Base-by-base conservation (phyloP, 53 echinoderm and acorn worm genomes). In the Hippasteria phrygiana region DNA sequence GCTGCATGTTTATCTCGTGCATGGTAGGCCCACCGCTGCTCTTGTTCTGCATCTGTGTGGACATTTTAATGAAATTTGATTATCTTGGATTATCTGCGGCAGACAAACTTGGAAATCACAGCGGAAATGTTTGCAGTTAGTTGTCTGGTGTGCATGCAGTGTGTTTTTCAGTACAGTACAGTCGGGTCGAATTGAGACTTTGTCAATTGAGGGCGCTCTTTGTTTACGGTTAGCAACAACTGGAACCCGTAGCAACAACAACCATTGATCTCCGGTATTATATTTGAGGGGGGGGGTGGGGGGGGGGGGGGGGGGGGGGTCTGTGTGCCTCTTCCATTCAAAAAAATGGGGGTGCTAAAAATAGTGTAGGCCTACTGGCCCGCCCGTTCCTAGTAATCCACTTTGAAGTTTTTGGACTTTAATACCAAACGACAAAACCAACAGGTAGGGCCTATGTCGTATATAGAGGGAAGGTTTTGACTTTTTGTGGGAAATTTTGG, bases 1-100 rank as follows among this genome's bases (percentile, higher is more conserved):
- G 92, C 56, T 93, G 92, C 67, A 90, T 95, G 90, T 97, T 97
- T 24, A 92, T 88, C 41, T 97, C 95, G 35, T 95, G 82, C 81
- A 94, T 87, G 53, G 29, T 85, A 11, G 85, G 71, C 85, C 7
- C n/a, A 48, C 43, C 70, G 26, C 84, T 53, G 50, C 71, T 71
- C 34, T 36, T 53, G 22, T 50, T 50, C 51, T 75, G 32, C 43
- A 43, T 18, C 11, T 42, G 20, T 27, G 20, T 43, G 2, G 73
- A 73, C 67, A 66, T 66, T 33, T 66, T 66, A 35, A 14, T 0
- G 6, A 17, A 10, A 4, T 18, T 43, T 43, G 5, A 5, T 62
- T 10, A 11, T 22, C 22, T 62, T 22, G 5, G 5, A 14, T 20
- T 62, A 62, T 14, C 18, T 48, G 48, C 48, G 14, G 14, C 8